These are phyloP conservation scores for Drosophila pallidifrons DNA, from an alignment of 1,140 invertebrate species.

Conservation along the genomic window DNA sequence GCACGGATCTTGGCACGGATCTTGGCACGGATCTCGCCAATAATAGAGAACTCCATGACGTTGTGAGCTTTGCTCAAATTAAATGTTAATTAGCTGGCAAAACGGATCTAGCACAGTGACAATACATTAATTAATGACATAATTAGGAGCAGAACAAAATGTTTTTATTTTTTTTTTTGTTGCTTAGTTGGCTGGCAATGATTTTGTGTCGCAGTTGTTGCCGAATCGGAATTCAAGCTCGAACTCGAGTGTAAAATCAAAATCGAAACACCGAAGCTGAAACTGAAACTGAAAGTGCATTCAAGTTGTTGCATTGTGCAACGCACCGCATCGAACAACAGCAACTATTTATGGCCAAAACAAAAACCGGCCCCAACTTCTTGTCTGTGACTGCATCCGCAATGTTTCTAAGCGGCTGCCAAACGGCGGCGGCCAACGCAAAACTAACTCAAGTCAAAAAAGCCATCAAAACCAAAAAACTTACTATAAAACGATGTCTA, in stretches of 20 bases:
- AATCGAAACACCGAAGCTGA: slow-evolving; percentile 4
- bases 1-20: slow-evolving; percentile 76
- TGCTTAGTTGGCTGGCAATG: slow-evolving; percentile 23
- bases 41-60: slow-evolving; percentile 46
- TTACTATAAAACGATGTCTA: slow-evolving; percentile 53
- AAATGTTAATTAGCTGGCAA: slow-evolving; percentile 64
- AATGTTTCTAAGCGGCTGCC: slow-evolving; percentile 73
- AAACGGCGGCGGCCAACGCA: slow-evolving; percentile 34
- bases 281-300: slow-evolving; percentile 60
- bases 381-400: slow-evolving; percentile 73
- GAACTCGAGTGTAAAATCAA: background rate
- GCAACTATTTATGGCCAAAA: slow-evolving; percentile 75
- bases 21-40: slow-evolving; percentile 51
- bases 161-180: background rate
- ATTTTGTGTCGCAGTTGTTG: slow-evolving; percentile 32
- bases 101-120: slow-evolving; percentile 67
- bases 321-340: slow-evolving; percentile 56
- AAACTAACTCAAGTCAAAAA: slow-evolving; percentile 12
- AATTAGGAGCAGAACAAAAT: slow-evolving; percentile 54
- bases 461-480: slow-evolving; percentile 37
- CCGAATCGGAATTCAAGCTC: slow-evolving; percentile 11
- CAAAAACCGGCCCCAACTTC: slow-evolving; percentile 80
- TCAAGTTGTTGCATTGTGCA: slow-evolving; percentile 67
- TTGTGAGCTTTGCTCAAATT: slow-evolving; percentile 48
- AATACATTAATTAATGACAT: slow-evolving; percentile 47